Conservation (phyloP, 1,140 invertebrate species). For the Drosophila cardini region DNA sequence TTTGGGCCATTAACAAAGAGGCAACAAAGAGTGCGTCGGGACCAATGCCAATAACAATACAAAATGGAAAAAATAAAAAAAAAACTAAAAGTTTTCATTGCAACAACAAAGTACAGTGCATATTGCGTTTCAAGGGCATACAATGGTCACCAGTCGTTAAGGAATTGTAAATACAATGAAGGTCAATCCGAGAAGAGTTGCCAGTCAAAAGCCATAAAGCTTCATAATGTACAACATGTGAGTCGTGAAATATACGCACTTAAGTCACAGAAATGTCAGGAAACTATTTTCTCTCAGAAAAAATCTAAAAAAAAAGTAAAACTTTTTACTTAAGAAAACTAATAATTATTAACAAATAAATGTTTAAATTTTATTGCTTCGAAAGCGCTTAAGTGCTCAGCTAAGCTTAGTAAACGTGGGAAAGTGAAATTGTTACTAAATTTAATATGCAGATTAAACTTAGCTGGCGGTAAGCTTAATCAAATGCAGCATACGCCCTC, state of each 20-base stretch:
- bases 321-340: no score
- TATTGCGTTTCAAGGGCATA: constrained; percentile 3
- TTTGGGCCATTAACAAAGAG: constrained; percentile 51
- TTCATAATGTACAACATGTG: neutral
- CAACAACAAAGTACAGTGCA: constrained; percentile 5
- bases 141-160: neutral
- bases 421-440: constrained; percentile 30
- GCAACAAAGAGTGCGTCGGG: constrained; percentile 25
- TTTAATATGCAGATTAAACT: constrained; percentile 51
- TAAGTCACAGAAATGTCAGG: no score
- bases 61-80: no score
- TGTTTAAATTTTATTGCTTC: no score
- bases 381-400: neutral
- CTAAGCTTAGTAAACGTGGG: constrained; percentile 32
- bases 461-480: constrained; percentile 33
- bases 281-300: no score
- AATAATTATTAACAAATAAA: no score
- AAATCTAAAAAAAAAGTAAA: no score
- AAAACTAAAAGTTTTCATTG: constrained; percentile 16
- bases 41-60: constrained; percentile 28
- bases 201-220: neutral
- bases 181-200: constrained; percentile 13
- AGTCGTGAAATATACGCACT: neutral
- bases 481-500: constrained; percentile 48
- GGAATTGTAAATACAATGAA: constrained; percentile 17